Evolutionary conservation across 2,797 vertebrate species (phyloP), one percentile per base, ranked within the genome.

Genomic region (Babyrousa celebensis): DNA sequence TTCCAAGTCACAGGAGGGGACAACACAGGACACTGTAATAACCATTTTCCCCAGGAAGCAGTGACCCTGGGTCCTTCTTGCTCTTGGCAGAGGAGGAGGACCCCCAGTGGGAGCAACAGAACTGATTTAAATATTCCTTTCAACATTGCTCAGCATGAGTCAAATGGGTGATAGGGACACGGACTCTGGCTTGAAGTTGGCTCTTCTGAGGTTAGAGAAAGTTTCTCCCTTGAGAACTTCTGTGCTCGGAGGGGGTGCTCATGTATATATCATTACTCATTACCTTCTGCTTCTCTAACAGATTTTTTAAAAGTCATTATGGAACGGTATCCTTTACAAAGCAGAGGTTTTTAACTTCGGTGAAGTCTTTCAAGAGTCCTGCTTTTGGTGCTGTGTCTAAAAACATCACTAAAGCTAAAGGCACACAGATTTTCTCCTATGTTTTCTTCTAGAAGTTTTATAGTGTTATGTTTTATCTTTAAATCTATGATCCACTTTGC

Each of bases 271-370:
- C 32, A 10, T 84, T 58, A 52, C 6, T 63, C 17, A 12, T 68
- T 63, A 20, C 11, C 79, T 65, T 62, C 36, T 85, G 54, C 18
- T 43, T 68, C 20, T 43, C 48, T 6, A 3, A 83, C 52, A 29
- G 62, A 4, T n/a, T 16, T 85, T 54, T 27, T 40, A 52, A 11
- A 17, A n/a, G 29, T 62, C 62, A n/a, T 63, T 62, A 60, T 29
- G 27, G 16, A 60, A 78, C 29, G 12, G 16, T 32, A 17, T 78
- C 63, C 54, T 93, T 83, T 75, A 11, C 40, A 95, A 12, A 58
- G 40, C 62, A 80, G 40, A 90, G 71, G 32, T 74, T 74, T 94
- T 70, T 27, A 27, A 88, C 88, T 92, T 91, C 80, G 62, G 36
- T 23, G 32, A 86, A 63, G 25, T 40, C 32, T 80, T 63, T 71